These are phyloP conservation scores for Oreocharis arfaki DNA, from an alignment of 2,113 vertebrate species.

Conservation along the genomic window DNA sequence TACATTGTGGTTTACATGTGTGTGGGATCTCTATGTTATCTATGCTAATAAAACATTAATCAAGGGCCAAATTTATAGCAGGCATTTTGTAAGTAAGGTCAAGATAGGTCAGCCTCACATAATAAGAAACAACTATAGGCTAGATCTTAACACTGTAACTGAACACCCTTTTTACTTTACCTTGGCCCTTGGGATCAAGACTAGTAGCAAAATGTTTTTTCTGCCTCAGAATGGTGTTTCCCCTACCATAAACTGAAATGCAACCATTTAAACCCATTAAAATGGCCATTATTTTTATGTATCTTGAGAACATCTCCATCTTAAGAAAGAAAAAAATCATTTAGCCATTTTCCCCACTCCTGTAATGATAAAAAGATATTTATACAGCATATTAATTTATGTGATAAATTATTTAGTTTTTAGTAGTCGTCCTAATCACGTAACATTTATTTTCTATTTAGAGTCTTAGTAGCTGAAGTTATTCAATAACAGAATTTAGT, in stretches of 20 bases:
- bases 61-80: slow-evolving; percentile 72
- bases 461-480: background rate
- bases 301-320: background rate
- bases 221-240: slow-evolving; percentile 18
- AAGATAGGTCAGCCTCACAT: slow-evolving; percentile 80
- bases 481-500: background rate
- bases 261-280: background rate
- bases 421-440: background rate
- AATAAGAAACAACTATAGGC: slow-evolving; percentile 89
- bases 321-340: background rate
- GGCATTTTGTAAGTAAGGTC: slow-evolving; percentile 76
- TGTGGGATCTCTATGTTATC: slow-evolving; percentile 75
- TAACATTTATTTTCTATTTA: background rate
- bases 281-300: background rate
- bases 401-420: background rate
- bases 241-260: slow-evolving; percentile 5
- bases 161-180: slow-evolving; percentile 82
- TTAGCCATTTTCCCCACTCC: background rate
- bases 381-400: background rate
- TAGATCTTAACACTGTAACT: slow-evolving; percentile 79
- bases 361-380: background rate
- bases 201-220: slow-evolving; percentile 69
- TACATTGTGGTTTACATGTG: slow-evolving; percentile 65
- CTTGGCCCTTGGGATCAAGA: slow-evolving; percentile 73
- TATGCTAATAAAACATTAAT: slow-evolving; percentile 84